These are phyloP conservation scores for Rutpela maculata DNA, from an alignment of 2,888 invertebrate genomes.

Conservation along the genomic window DNA sequence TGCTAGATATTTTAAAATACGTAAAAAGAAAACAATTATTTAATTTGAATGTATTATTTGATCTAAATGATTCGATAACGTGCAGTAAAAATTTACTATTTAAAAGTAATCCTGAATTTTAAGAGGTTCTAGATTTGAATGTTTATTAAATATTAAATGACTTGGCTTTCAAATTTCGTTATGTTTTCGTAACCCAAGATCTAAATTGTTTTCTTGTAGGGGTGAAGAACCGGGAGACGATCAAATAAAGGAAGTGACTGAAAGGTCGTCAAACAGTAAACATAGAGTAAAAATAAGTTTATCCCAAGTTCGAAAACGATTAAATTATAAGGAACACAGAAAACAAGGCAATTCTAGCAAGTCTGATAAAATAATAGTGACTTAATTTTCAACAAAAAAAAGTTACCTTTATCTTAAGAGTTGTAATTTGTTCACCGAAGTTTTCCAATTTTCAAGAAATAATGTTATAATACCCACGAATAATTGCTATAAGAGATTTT, in stretches of 20 bases:
- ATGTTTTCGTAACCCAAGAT: background rate
- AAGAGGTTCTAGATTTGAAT: too few relatives aligned
- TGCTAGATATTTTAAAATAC: too few relatives aligned
- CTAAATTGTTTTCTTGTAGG: background rate
- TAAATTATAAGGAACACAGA: background rate
- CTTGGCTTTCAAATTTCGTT: background rate
- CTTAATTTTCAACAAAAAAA: background rate
- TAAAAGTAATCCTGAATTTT: too few relatives aligned
- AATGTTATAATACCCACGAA: too few relatives aligned
- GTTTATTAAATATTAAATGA: background rate
- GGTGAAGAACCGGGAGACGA: background rate
- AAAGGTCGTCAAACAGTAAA: constrained; percentile 1
- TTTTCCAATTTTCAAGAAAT: too few relatives aligned
- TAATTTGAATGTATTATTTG: too few relatives aligned
- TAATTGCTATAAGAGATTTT: too few relatives aligned
- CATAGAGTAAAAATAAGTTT: background rate
- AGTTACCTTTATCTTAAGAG: too few relatives aligned
- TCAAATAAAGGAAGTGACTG: background rate
- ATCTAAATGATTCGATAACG: too few relatives aligned
- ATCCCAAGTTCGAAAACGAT: background rate
- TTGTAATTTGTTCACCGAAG: too few relatives aligned
- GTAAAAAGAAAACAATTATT: too few relatives aligned
- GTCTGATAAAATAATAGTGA: background rate
- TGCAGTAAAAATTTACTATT: too few relatives aligned
- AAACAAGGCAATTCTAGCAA: background rate